phyloP scores from a whole-genome alignment of 2,888 invertebrate species.

The Agrotis ipsilon region DNA sequence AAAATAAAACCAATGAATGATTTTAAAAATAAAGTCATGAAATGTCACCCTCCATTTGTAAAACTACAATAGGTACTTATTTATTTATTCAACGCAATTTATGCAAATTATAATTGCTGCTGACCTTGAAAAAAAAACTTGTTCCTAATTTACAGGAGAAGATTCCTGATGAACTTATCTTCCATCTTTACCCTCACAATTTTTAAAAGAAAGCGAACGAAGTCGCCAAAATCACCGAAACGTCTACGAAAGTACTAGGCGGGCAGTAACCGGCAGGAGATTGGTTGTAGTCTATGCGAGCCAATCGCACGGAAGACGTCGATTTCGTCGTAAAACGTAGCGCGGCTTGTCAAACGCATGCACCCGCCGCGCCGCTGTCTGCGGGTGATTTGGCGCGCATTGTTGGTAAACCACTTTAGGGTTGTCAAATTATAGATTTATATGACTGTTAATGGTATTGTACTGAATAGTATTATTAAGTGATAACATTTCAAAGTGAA shows the following conservation, averaged over 20 bases:
- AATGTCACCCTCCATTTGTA: too few species aligned
- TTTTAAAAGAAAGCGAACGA: constrained; percentile 29
- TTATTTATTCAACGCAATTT: too few species aligned
- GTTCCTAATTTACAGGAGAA: background rate
- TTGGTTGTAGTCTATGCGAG: constrained; percentile 42
- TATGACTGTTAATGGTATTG: constrained; percentile 51
- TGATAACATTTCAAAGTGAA: background rate
- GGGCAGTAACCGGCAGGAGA: constrained; percentile 60
- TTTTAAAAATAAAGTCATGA: too few species aligned
- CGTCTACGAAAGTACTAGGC: constrained; percentile 74
- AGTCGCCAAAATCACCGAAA: constrained; percentile 60
- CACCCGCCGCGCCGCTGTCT: constrained; percentile 74
- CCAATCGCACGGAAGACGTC: constrained; percentile 65
- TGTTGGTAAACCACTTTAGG: constrained; percentile 78
- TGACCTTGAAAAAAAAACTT: too few species aligned
- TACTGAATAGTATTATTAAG: constrained; percentile 22
- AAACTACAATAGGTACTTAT: too few species aligned
- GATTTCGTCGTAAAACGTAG: constrained; percentile 69
- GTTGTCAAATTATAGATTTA: constrained; percentile 70
- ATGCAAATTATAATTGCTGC: too few species aligned
- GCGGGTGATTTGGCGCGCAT: constrained; percentile 87
- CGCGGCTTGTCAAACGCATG: constrained; percentile 74
- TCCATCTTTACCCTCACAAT: background rate
- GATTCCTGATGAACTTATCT: background rate
- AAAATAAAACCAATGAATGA: too few species aligned